Conservation (phyloP, 2,888 invertebrate genomes). For the Drosophila nigricruria region DNA sequence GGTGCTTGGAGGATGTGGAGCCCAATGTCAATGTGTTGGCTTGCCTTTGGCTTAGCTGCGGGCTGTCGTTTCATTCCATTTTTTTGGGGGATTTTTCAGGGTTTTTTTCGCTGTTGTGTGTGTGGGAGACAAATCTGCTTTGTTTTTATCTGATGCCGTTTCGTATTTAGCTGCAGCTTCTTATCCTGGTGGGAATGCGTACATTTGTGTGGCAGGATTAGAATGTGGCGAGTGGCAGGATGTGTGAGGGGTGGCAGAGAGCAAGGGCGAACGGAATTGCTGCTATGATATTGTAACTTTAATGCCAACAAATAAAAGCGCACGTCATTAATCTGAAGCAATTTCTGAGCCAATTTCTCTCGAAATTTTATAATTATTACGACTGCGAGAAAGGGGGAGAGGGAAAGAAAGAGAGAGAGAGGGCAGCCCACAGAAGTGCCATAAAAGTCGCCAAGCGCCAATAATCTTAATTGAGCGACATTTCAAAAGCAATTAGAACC, state of each 20-base stretch:
- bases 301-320: conserved; percentile 51
- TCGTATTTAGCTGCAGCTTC: conserved; percentile 69
- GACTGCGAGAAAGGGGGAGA: conserved; percentile 8
- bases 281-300: conserved; percentile 55
- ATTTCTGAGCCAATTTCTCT: conserved; percentile 45
- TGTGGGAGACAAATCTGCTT: conserved; percentile 78
- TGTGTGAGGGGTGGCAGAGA: conserved; percentile 4
- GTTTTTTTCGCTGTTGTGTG: conserved; percentile 21
- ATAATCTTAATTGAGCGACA: conserved; percentile 84
- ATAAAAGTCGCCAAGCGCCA: conserved; percentile 82
- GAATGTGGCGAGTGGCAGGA: conserved; percentile 53
- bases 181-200: conserved; percentile 80
- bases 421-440: conserved; percentile 79
- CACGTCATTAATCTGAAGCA: conserved; percentile 58
- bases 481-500: conserved; percentile 71
- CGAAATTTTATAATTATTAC: conserved; percentile 79
- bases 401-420: not conserved
- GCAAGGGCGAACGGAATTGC: not conserved
- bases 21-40: conserved; percentile 27
- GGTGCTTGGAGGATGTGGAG: conserved; percentile 40
- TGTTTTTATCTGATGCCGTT: conserved; percentile 80
- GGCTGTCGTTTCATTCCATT: conserved; percentile 48
- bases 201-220: conserved; percentile 77
- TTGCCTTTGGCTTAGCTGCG: conserved; percentile 61
- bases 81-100: conserved; percentile 14